Conservation (phyloP, 2,113 vertebrate species). For the Anoplopoma fimbria region DNA sequence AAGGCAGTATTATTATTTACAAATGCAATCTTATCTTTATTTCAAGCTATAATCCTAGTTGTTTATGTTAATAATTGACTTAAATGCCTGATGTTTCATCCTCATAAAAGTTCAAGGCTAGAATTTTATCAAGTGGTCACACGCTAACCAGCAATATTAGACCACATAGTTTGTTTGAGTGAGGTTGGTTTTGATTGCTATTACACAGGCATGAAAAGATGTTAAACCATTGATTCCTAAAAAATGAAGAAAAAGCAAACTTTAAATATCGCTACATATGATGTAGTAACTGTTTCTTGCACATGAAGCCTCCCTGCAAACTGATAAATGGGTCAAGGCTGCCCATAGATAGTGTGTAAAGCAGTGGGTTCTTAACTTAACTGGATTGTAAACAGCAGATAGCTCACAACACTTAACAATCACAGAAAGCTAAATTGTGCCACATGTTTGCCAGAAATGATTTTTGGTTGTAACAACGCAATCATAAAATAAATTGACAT, state of each 20-base stretch:
- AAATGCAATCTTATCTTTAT: conserved; percentile 58
- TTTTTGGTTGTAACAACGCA: neutral
- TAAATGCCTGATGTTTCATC: conserved; percentile 43
- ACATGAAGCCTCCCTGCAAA: neutral
- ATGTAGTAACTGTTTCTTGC: conserved; percentile 14
- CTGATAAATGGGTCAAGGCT: conserved; percentile 48
- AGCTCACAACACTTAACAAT: neutral
- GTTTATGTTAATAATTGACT: conserved; percentile 76
- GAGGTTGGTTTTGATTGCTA: neutral
- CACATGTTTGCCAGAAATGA: neutral
- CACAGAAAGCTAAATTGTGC: neutral
- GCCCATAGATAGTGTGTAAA: conserved; percentile 1
- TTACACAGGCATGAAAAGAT: neutral
- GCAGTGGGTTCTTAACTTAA: neutral
- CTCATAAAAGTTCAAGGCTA: conserved; percentile 70
- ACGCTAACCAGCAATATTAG: conserved; percentile 33
- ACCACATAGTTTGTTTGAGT: neutral
- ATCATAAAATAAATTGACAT: neutral
- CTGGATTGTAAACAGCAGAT: neutral
- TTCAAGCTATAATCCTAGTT: conserved; percentile 45
- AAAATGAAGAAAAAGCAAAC: neutral
- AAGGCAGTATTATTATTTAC: conserved; percentile 20
- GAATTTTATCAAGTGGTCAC: conserved; percentile 64
- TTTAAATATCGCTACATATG: neutral
- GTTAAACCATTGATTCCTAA: neutral